phyloP scores from a whole-genome alignment of 2,888 invertebrate species.

The Parnassius orleans region DNA sequence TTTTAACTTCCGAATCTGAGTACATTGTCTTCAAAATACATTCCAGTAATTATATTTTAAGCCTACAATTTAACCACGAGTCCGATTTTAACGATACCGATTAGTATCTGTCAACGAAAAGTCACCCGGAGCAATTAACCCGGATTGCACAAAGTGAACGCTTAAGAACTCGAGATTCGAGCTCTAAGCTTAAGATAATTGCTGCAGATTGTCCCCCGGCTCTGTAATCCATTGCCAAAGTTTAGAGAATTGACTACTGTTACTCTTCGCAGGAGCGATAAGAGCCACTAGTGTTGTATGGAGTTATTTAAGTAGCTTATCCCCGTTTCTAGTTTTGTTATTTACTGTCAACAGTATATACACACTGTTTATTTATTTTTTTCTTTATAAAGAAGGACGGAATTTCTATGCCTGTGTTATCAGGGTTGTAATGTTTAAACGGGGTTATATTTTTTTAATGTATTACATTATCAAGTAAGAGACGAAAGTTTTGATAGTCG shows the following conservation, averaged over 20 bases:
- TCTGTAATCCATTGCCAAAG: conserved; percentile 55
- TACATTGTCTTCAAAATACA: conserved; percentile 6
- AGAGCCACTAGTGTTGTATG: conserved; percentile 63
- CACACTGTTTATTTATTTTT: no score
- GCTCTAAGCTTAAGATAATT: conserved; percentile 71
- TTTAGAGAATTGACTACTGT: conserved; percentile 73
- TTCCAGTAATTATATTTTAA: conserved; percentile 8
- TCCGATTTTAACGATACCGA: conserved; percentile 26
- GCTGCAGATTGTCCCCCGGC: conserved; percentile 61
- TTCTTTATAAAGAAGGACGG: no score
- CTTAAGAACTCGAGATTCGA: conserved; percentile 40
- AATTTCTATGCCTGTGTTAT: no score
- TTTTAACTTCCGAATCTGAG: background rate
- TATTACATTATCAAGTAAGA: no score
- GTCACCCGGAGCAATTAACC: conserved; percentile 45
- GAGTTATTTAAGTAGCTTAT: conserved; percentile 71
- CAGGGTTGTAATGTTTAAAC: no score
- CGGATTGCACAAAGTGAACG: conserved; percentile 25
- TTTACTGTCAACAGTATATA: no score
- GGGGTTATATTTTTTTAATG: no score
- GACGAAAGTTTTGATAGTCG: no score
- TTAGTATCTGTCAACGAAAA: conserved; percentile 28
- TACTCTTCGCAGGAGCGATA: conserved; percentile 62
- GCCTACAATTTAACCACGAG: conserved; percentile 17
- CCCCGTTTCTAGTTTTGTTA: conserved; percentile 34